Evolutionary conservation across 2,113 vertebrate genomes (phyloP), one percentile per base, ranked within the genome.

Genomic region (Xiphorhynchus elegans): DNA sequence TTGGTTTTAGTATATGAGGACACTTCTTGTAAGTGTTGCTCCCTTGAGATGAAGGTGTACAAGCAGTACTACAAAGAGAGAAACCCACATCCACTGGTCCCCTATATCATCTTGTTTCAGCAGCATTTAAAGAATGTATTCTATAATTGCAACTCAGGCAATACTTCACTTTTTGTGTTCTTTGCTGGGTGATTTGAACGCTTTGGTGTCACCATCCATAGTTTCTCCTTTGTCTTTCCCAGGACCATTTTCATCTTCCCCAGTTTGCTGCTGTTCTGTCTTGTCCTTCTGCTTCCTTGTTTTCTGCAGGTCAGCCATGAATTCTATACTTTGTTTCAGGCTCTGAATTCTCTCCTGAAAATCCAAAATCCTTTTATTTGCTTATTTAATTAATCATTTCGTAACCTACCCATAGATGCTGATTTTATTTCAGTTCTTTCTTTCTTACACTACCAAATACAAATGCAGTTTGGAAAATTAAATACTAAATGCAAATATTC

Each of bases 311-410:
- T 99, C 99, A 29, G 99, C 98, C 99, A 99, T 99, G 97, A 99
- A 99, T 76, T 99, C 98, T 95, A 99, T 99, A 93, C 99, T 99
- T 96, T 99, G 99, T 94, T 99, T 99, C 95, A 99, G 96, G 96
- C 99, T 99, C 60, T 99, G 98, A 86, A 99, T 98, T 94, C 99
- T 98, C 94, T 99, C 99, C 99, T 99, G 69, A 90, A 95, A 94
- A 52, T 79, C 37, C 46, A 12, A 20, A 75, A 59, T 75, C 10
- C 25, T 86, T 95, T 72, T 82, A 77, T 77, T 80, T 78, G 24
- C 25, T 49, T 31, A 25, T 81, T 68, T 17, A 55, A n/a, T 33
- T 0, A 53, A 56, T 42, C 19, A 28, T 83, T 73, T 50, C 9
- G 8, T 68, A 88, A 88, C 7, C 19, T 63, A 50, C 1, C 16